These are phyloP conservation scores for Drosophila lacertosa DNA, from an alignment of 1,140 invertebrate genomes.

Conservation along the genomic window DNA sequence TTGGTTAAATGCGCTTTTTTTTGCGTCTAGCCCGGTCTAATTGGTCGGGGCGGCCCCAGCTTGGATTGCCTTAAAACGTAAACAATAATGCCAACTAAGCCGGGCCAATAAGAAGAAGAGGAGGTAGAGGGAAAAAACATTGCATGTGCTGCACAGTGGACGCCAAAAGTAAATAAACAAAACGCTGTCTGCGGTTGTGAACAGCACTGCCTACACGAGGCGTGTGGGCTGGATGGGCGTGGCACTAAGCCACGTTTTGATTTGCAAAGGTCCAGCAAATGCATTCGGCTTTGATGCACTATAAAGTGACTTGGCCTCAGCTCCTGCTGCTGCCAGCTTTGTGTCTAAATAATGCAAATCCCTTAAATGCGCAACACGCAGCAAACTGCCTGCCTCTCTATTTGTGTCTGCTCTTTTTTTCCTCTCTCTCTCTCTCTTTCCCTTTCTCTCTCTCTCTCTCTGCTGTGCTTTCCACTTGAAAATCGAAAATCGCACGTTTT, in stretches of 20 bases:
- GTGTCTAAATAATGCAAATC: conserved; percentile 78
- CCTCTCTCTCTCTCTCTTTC: conserved; percentile 2
- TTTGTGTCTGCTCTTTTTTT: not conserved
- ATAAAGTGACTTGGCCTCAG: conserved; percentile 25
- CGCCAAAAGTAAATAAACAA: conserved; percentile 72
- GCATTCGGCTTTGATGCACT: conserved; percentile 57
- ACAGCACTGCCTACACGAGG: conserved; percentile 20
- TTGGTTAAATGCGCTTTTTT: not conserved
- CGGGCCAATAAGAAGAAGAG: conserved; percentile 46
- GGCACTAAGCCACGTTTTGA: conserved; percentile 63
- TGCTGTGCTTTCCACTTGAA: conserved; percentile 6
- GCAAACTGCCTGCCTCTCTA: conserved; percentile 31
- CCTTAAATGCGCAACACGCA: conserved; percentile 74
- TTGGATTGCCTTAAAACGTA: conserved; percentile 68
- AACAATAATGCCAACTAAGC: conserved; percentile 57
- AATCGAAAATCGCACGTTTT: conserved; percentile 72
- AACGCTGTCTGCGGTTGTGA: conserved; percentile 37
- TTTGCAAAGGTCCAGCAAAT: conserved; percentile 50
- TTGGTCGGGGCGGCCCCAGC: conserved; percentile 33
- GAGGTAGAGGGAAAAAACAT: conserved; percentile 31
- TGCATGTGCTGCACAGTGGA: conserved; percentile 50
- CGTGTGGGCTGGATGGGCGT: not conserved
- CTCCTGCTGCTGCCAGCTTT: conserved; percentile 11
- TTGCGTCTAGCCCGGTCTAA: conserved; percentile 39
- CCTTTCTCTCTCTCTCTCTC: conserved; percentile 2